These are phyloP conservation scores for Leistus spinibarbis DNA, from an alignment of 2,888 invertebrate species.

Conservation along the genomic window DNA sequence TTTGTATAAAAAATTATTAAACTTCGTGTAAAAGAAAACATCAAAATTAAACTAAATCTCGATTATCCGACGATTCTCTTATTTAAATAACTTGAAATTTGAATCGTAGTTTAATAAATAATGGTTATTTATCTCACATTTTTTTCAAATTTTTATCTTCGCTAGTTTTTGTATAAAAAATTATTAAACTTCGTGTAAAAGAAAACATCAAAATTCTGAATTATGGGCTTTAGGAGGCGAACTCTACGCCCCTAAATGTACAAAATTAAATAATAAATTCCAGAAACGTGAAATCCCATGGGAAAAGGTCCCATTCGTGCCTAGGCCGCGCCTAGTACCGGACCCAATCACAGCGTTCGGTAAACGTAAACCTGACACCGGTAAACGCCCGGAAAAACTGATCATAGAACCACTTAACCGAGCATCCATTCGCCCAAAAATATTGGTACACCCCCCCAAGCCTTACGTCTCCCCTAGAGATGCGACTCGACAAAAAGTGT, in stretches of 20 bases:
- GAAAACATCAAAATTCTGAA: background rate
- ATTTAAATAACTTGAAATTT: no score
- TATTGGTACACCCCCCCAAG: constrained; percentile 66
- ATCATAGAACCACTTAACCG: constrained; percentile 63
- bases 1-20: no score
- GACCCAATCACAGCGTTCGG: constrained; percentile 87
- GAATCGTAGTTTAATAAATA: no score
- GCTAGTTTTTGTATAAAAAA: no score
- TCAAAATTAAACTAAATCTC: background rate
- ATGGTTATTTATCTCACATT: no score
- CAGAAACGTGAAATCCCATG: constrained; percentile 82
- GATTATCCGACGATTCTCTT: no score
- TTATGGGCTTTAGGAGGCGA: constrained; percentile 8
- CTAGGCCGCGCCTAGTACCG: constrained; percentile 82
- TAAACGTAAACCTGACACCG: constrained; percentile 59
- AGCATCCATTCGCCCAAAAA: constrained; percentile 68
- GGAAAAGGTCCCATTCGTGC: constrained; percentile 88
- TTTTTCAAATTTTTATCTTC: background rate
- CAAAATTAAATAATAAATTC: constrained; percentile 55
- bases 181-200: background rate
- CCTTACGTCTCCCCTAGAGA: constrained; percentile 74
- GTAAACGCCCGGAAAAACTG: constrained; percentile 48
- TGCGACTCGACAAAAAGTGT: constrained; percentile 67
- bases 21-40: no score
- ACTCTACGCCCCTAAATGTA: background rate